Percentiles rank a stretch among this genome's conserved stretches.
phyloP scores from a whole-genome alignment of 2,888 invertebrate species.

The Drosophila rellima region DNA sequence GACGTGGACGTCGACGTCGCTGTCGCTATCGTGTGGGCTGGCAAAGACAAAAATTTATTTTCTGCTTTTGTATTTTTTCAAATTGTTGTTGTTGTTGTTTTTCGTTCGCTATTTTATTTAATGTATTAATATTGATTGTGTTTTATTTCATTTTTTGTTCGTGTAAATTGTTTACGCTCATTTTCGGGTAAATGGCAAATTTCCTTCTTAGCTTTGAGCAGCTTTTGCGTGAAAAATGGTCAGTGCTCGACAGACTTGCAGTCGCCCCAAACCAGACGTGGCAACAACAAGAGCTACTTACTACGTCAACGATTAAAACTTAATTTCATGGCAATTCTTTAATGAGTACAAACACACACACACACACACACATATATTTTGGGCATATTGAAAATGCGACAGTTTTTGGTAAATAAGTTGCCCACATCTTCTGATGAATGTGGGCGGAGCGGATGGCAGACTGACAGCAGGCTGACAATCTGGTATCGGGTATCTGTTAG shows the following conservation, averaged over 20 bases:
- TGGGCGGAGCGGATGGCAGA: constrained; percentile 48
- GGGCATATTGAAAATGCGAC: constrained; percentile 60
- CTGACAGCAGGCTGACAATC: constrained; percentile 31
- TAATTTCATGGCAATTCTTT: constrained; percentile 38
- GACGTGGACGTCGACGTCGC: constrained; percentile 37
- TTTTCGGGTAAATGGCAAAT: constrained; percentile 33
- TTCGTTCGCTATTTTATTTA: constrained; percentile 49
- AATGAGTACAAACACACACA: constrained; percentile 17
- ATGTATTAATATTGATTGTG: constrained; percentile 37
- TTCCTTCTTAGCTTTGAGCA: constrained; percentile 10
- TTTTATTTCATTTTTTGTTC: constrained; percentile 11
- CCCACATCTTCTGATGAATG: constrained; percentile 45
- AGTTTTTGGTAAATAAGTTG: constrained; percentile 46
- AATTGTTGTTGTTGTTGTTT: constrained; percentile 44
- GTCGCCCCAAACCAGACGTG: constrained; percentile 61
- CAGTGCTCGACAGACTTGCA: constrained; percentile 54
- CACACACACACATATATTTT: constrained; percentile 30
- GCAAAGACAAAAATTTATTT: constrained; percentile 49
- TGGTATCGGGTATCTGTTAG: constrained; percentile 35
- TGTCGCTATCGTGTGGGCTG: constrained; percentile 41
- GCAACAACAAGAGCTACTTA: constrained; percentile 40
- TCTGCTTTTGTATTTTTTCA: constrained; percentile 41
- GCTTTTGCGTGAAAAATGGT: constrained; percentile 27
- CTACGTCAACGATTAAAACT: constrained; percentile 26
- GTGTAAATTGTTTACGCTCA: constrained; percentile 32